Evolutionary conservation across 2,888 invertebrate genomes (phyloP).

Genomic region (Drosophila dives): DNA sequence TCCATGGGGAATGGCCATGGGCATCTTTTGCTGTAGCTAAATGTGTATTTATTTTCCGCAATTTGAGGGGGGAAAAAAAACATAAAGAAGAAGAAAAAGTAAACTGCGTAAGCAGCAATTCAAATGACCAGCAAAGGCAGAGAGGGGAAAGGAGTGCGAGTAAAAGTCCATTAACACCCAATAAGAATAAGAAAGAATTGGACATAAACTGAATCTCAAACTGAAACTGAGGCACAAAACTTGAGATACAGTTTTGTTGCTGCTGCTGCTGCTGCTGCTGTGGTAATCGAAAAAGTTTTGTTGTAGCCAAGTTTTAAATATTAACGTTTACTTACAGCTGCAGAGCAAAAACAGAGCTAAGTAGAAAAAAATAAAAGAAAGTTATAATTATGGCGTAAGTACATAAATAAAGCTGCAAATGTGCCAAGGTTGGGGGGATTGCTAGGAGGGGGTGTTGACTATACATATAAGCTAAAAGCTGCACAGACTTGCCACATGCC

Average conservation of each 20-base stretch:
- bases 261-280: slow-evolving; percentile 33
- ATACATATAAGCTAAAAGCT: neutral
- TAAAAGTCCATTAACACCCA: slow-evolving; percentile 78
- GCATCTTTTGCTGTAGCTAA: slow-evolving; percentile 50
- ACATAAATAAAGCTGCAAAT: slow-evolving; percentile 76
- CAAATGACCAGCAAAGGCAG: slow-evolving; percentile 69
- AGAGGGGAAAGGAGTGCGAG: neutral
- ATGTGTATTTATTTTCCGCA: slow-evolving; percentile 79
- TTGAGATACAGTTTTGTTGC: slow-evolving; percentile 34
- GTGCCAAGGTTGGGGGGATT: slow-evolving; percentile 10
- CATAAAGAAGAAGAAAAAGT: slow-evolving; percentile 3
- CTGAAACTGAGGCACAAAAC: slow-evolving; percentile 26
- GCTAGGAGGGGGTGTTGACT: neutral
- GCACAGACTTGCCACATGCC: slow-evolving; percentile 39
- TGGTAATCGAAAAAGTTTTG: slow-evolving; percentile 78
- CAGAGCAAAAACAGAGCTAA: slow-evolving; percentile 24
- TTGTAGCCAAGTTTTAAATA: slow-evolving; percentile 76
- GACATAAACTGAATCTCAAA: neutral
- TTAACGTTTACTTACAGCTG: slow-evolving; percentile 79
- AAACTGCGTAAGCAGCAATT: slow-evolving; percentile 71
- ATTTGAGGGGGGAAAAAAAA: slow-evolving; percentile 44
- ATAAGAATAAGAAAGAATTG: slow-evolving; percentile 71
- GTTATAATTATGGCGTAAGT: slow-evolving; percentile 77
- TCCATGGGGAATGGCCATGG: slow-evolving; percentile 75
- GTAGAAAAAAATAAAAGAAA: slow-evolving; percentile 35